Evolutionary conservation across 2,113 vertebrate species (phyloP), one percentile per base, ranked within the genome.

Genomic region (Gila orcuttii): DNA sequence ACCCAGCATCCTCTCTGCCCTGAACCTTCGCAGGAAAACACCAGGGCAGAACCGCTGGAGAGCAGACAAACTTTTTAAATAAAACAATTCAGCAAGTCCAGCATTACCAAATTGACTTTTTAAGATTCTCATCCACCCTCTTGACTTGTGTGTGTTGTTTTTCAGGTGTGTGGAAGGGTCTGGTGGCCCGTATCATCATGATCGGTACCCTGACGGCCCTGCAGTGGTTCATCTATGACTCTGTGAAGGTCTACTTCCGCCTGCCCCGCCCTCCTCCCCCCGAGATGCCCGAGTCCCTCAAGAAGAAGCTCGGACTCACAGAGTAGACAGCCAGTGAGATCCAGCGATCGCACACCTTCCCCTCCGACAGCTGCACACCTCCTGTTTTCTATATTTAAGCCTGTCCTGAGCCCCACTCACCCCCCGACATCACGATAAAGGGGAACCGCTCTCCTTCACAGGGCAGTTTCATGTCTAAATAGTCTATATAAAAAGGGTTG

Each of bases 181-280:
- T 99, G 1, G 92, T 99, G 5, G 98, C 98, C 76, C 97, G 98
- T 95, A 99, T 99, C 94, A 99, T 99, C 90, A 99, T 99, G 98
- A 99, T 99, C n/a, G 98, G 98, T 91, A 99, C 98, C 6, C 93
- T 99, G 91, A 99, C 98, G 23, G 98, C 98, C 71, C 95, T 99
- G 86, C 98, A 99, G 95, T 99, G 98, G 98, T 99, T 99, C 95
- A 99, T 99, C 95, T 99, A 99, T 2, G 98, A 99, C 92, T 99
- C 98, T 0, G 98, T 99, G 86, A 99, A 99, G 95, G 98, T 99
- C 73, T 99, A 98, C 94, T 99, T 99, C 95, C 96, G 97, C 89
- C 96, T 99, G 90, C 97, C 98, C 90, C 97, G 98, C 52, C 98
- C 98, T 55, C 98, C 98, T 96, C 98, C 98, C 79, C 98, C 98